These are phyloP conservation scores for Natrix natrix DNA, from an alignment of 2,797 vertebrate species.

Conservation along the genomic window DNA sequence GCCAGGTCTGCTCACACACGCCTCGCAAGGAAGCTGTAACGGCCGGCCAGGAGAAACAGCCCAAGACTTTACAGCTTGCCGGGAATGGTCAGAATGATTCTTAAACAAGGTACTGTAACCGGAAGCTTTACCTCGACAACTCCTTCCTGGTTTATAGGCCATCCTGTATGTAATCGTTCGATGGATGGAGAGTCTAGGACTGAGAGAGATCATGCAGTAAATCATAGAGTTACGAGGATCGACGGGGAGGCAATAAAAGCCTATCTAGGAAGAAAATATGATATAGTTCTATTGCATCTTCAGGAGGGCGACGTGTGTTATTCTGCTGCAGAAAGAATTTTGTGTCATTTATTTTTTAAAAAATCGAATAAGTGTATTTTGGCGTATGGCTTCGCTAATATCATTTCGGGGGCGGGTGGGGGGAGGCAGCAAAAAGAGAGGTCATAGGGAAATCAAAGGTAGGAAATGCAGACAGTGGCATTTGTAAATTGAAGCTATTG, in stretches of 20 bases:
- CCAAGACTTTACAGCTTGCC: neutral
- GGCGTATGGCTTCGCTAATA: neutral
- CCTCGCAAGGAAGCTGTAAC: neutral
- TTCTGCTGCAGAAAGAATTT: neutral
- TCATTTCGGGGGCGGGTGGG: neutral
- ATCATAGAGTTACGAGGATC: neutral
- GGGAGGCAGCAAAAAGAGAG: neutral
- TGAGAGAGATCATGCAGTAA: no score
- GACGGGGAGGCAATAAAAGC: neutral
- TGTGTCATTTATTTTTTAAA: neutral
- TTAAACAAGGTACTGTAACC: slow-evolving; percentile 41
- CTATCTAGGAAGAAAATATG: neutral
- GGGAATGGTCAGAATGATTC: neutral
- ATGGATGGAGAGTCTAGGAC: neutral
- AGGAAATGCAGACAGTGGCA: neutral
- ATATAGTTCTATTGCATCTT: neutral
- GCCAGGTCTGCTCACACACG: neutral
- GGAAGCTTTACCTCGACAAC: slow-evolving; percentile 44
- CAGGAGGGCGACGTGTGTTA: no score
- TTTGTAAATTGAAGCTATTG: neutral
- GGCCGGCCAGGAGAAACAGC: neutral
- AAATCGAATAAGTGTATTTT: neutral
- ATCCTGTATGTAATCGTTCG: neutral
- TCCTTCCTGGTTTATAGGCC: slow-evolving; percentile 12
- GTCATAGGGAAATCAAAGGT: neutral